Percentiles rank a stretch among this genome's conserved stretches.
Evolutionary conservation across 2,113 vertebrate genomes (phyloP).

Genomic region (Prietella phreatophila): DNA sequence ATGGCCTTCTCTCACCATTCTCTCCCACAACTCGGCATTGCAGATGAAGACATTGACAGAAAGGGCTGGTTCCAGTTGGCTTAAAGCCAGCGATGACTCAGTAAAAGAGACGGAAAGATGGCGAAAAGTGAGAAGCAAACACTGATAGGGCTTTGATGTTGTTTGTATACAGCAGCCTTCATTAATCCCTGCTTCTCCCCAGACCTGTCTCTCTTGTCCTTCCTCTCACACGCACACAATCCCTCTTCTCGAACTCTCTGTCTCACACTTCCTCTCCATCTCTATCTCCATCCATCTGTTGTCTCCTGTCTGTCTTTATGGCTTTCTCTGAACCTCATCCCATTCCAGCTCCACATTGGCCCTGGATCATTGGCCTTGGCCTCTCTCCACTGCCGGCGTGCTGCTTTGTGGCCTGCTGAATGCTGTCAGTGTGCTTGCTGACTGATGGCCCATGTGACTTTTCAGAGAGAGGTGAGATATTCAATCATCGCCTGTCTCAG

Average conservation of each 20-base stretch:
- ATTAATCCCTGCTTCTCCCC: background rate
- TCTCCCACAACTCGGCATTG: conserved; percentile 44
- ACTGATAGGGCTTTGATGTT: conserved; percentile 28
- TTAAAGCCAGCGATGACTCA: conserved; percentile 57
- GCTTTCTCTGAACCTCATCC: conserved; percentile 18
- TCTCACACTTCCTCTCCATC: background rate
- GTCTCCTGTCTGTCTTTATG: background rate
- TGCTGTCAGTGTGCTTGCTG: conserved; percentile 32
- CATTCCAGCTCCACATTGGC: conserved; percentile 31
- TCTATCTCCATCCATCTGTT: conserved; percentile 21
- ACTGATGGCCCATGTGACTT: conserved; percentile 37
- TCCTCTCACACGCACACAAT: conserved; percentile 12
- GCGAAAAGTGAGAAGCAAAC: conserved; percentile 8
- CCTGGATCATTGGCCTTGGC: conserved; percentile 25
- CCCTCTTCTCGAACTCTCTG: conserved; percentile 7
- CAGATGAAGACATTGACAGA: conserved; percentile 68
- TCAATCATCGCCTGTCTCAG: background rate
- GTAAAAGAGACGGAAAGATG: conserved; percentile 3
- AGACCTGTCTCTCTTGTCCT: conserved; percentile 20
- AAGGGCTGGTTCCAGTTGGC: conserved; percentile 61
- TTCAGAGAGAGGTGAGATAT: conserved; percentile 31
- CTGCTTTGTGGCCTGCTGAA: conserved; percentile 4
- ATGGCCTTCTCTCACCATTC: conserved; percentile 30
- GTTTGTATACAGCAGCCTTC: conserved; percentile 33
- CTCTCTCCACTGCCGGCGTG: conserved; percentile 11